Conservation (phyloP, 2,797 vertebrate species). For the Hirundo rustica region DNA sequence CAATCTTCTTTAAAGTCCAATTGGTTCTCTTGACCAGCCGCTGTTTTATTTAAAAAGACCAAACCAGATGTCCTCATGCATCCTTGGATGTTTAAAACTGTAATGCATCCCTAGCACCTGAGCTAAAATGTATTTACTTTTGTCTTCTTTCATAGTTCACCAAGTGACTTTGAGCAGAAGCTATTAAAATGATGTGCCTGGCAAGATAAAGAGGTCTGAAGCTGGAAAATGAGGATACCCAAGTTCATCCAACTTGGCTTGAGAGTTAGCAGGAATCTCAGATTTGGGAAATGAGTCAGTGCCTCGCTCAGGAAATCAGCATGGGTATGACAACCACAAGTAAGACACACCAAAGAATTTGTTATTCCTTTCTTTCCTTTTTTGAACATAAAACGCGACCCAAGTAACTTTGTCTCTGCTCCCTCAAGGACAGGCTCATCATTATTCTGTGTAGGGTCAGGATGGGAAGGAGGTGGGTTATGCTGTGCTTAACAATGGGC, state of each 20-base stretch:
- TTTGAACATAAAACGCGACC: background rate
- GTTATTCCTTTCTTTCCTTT: background rate
- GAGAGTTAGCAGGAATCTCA: background rate
- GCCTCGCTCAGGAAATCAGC: background rate
- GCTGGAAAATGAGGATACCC: background rate
- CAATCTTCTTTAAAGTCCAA: background rate
- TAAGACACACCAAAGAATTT: background rate
- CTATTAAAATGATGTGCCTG: background rate
- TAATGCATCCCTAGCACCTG: background rate
- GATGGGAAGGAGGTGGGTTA: background rate
- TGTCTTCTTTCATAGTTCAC: background rate
- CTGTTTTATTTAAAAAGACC: background rate
- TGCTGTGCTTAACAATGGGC: background rate
- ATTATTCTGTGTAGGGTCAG: background rate
- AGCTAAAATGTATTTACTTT: background rate
- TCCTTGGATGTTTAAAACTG: background rate
- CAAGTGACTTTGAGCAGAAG: background rate
- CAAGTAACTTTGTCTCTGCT: background rate
- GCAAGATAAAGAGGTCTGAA: background rate
- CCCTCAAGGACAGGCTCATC: background rate
- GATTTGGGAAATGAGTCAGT: background rate
- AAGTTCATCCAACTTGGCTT: background rate
- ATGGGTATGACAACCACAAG: background rate
- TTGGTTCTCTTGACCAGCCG: background rate
- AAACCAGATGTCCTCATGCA: fast-evolving